Evolutionary conservation across 2,888 invertebrate species (phyloP), one percentile per base, ranked within the genome.

Genomic region (Epinotia demarniana): DNA sequence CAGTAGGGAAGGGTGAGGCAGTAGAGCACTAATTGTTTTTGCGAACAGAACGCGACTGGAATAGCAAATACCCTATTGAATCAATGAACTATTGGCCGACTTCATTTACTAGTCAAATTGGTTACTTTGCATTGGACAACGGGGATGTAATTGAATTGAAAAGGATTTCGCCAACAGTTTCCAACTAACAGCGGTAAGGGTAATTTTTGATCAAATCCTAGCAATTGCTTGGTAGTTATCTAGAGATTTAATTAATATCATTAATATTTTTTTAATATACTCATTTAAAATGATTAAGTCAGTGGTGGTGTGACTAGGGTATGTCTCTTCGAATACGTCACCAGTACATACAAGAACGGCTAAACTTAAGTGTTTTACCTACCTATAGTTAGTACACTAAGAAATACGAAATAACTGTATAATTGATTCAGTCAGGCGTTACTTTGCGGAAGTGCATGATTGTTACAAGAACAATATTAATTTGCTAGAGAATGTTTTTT

Each of bases 71-170:
- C 67, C 55, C 58, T 23, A 19, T n/a, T 69, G 46, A 69, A 69
- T 60, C 69, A 60, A 69, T 58, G 46, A 55, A 69, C 58, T 69
- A 69, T 69, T 69, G 69, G 69, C 43, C 43, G 27, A 60, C 58
- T 16, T 58, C 43, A 23, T 69, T 69, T 60, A 55, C n/a, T 46
- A 46, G n/a, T 46, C 58, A 69, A 69, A 46, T 69, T 27, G 58
- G 58, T 69, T 69, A 69, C 69, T 69, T 46, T 69, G 69, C 46
- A 60, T 69, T 66, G 23, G 46, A 46, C 43, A 43, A 46, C 58
- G 43, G 18, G 19, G 23, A 11, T 55, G 12, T 69, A 69, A 60
- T 69, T 69, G 12, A 19, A 69, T 69, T 46, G 6, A 8, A 60
- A 43, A 27, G 69, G 69, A 58, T 58, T 46, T 46, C 23, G 27